Conservation (phyloP, 92 coral and sea anemone species). For the Zoanthus sansibaricus region DNA sequence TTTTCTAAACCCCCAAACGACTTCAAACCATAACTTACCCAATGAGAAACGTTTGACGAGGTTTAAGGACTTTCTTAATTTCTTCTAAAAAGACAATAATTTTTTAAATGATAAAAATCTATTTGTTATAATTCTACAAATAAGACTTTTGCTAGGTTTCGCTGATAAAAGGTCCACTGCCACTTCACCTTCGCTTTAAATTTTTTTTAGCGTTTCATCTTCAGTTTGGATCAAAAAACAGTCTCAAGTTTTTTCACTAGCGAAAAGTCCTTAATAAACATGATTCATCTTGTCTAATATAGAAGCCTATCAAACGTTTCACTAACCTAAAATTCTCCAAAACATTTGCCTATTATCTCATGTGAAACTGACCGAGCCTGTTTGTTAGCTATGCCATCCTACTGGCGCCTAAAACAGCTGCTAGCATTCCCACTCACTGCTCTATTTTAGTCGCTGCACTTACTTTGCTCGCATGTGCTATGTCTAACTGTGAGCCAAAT, state of each 20-base stretch:
- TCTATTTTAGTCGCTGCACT: too few relatives aligned
- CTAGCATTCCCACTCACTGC: too few relatives aligned
- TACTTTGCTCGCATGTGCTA: too few relatives aligned
- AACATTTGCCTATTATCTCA: neutral
- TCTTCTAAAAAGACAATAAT: neutral
- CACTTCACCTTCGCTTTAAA: neutral
- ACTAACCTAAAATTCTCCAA: neutral
- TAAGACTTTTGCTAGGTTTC: neutral
- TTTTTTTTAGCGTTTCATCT: neutral
- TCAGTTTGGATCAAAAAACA: neutral
- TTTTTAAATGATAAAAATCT: slow-evolving; percentile 21
- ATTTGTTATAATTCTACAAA: slow-evolving; percentile 1
- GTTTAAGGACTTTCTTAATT: neutral
- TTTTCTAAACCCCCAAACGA: neutral
- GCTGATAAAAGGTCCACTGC: neutral
- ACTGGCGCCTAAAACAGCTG: too few relatives aligned
- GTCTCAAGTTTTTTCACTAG: neutral
- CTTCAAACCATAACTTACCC: neutral
- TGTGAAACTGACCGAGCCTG: neutral
- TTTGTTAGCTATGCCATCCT: too few relatives aligned
- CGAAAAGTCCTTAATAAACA: neutral
- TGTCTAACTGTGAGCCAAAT: too few relatives aligned
- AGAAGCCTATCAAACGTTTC: neutral
- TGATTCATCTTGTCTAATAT: neutral
- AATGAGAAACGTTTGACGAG: neutral